Base-by-base conservation (phyloP, 2,888 invertebrate species). In the Flexamia atlantica region DNA sequence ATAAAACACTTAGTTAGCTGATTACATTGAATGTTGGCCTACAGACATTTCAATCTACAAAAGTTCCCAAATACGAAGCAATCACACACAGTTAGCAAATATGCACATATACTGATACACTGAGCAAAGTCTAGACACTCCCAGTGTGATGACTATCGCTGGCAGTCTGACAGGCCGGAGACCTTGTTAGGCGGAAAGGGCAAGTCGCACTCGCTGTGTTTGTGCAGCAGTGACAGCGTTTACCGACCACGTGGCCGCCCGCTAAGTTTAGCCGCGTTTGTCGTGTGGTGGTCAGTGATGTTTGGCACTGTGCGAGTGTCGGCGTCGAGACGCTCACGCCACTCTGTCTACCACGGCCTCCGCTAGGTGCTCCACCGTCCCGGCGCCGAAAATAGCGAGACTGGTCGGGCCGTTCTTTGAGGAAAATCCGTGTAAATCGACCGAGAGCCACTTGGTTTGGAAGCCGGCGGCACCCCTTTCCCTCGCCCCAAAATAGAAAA, bases 271-370 rank as follows among this genome's bases (percentile, higher is more conserved):
- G 70, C 70, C 40, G 23, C 23, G 20, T 68, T 17, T 30, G 68
- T 32, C 7, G 32, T 14, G 68, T 32, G 68, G 25, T 60, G 60
- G 23, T 46, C 46, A 25, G 60, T 60, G 60, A 5, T 60, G 60
- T 60, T 36, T 36, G 46, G 46, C 46, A 5, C 23, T 57, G 57
- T 57, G 57, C 4, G 36, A 10, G 72, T 72, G 72, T 40, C 50
- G 76, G 1, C 76, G 40, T 50, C 28, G 76, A 28, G 46, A n/a
- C 50, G 10, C 76, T 76, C 76, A 76, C 76, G 76, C 76, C 76
- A 76, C 76, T 76, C 76, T 28, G 76, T 76, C 76, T 76, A 36
- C 50, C 40, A 3, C 76, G 50, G n/a, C 50, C 76, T 23, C 76
- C 76, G 76, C 76, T 23, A 14, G 50, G 40, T 3, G 46, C 76